A percentile compares a stretch with the other conserved stretches of the same genome.
These are phyloP conservation scores for Carettochelys insculpta DNA, from an alignment of 2,113 vertebrate genomes.

Conservation along the genomic window DNA sequence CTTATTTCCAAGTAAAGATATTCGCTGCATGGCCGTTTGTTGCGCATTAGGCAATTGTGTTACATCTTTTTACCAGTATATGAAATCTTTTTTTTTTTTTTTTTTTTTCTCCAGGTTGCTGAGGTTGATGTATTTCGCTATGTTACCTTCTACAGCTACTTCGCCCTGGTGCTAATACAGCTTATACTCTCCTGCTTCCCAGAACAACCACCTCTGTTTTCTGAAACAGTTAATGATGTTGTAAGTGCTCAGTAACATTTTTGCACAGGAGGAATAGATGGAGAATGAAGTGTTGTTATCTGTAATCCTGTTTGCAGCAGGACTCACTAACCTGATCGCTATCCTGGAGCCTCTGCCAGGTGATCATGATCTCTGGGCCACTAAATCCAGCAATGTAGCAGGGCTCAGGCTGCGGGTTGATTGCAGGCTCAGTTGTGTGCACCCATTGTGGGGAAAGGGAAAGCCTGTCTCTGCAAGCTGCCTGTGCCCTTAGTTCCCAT, in stretches of 20 bases:
- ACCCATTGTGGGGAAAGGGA: too few relatives aligned
- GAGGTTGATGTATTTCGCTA: conserved; percentile 80
- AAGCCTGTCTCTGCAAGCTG: too few relatives aligned
- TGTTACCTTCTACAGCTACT: conserved; percentile 89
- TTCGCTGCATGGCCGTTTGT: background rate
- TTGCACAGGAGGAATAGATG: background rate
- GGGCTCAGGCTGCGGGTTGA: too few relatives aligned
- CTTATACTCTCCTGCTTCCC: conserved; percentile 88
- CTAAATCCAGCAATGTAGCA: too few relatives aligned
- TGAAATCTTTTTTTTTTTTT: conserved; percentile 24
- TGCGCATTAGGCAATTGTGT: background rate
- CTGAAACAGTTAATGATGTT: conserved; percentile 81
- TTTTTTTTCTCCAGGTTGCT: conserved; percentile 58
- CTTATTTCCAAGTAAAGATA: background rate
- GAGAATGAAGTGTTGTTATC: too few relatives aligned
- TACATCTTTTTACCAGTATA: background rate
- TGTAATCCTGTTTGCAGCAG: too few relatives aligned
- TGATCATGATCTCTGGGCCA: too few relatives aligned
- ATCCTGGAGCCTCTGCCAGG: too few relatives aligned
- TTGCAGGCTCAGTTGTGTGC: too few relatives aligned
- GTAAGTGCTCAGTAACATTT: conserved; percentile 76
- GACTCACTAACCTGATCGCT: too few relatives aligned
- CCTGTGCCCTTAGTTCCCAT: too few relatives aligned
- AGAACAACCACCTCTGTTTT: conserved; percentile 89
- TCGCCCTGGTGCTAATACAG: conserved; percentile 82